These are phyloP conservation scores for Anastrepha ludens DNA, from an alignment of 1,140 invertebrate species.

Conservation along the genomic window DNA sequence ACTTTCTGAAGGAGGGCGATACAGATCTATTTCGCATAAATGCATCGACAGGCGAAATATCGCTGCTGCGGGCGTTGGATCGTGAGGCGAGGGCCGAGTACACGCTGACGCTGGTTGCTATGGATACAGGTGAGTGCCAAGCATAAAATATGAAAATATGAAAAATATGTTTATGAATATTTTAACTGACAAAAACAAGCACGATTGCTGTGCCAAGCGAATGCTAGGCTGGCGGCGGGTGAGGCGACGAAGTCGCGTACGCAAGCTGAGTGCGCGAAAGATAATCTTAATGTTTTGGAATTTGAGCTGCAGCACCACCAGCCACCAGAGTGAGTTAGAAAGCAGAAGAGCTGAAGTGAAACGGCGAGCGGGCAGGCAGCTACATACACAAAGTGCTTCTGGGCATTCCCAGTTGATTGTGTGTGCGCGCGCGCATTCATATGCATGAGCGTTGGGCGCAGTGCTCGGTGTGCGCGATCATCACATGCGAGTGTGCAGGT, in stretches of 20 bases:
- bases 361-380: conserved; percentile 43
- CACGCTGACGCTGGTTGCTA: conserved; percentile 88
- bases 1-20: conserved; percentile 94
- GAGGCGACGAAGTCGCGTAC: background rate
- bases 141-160: conserved; percentile 29
- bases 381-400: conserved; percentile 54
- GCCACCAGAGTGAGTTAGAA: background rate
- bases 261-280: conserved; percentile 10
- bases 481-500: conserved; percentile 15
- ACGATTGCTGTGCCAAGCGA: background rate
- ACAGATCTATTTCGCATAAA: conserved; percentile 91
- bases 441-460: conserved; percentile 13
- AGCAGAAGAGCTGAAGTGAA: background rate
- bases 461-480: background rate
- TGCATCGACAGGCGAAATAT: conserved; percentile 90
- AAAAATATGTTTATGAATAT: conserved; percentile 46
- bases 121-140: conserved; percentile 89
- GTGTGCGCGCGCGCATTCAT: conserved; percentile 3
- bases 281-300: conserved; percentile 52
- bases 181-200: background rate
- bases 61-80: conserved; percentile 86
- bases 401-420: conserved; percentile 42
- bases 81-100: conserved; percentile 89
- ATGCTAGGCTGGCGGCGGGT: background rate
- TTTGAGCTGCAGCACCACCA: background rate